Conservation (phyloP, 2,888 invertebrate species). For the Drosophila prolongata region DNA sequence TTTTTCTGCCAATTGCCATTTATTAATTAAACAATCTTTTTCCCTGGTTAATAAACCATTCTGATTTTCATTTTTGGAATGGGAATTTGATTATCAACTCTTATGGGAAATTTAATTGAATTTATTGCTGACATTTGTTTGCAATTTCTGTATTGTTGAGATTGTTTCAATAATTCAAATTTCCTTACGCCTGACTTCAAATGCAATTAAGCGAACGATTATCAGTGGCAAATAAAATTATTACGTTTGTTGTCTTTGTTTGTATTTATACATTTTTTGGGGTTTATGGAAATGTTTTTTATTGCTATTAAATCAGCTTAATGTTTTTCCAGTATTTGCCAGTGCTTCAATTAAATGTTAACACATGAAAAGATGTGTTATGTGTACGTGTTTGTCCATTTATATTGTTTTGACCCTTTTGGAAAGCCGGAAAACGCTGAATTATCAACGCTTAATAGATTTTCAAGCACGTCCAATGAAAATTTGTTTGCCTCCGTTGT, state of each 20-base stretch:
- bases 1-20: conserved; percentile 5
- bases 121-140: conserved; percentile 54
- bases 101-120: conserved; percentile 53
- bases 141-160: conserved; percentile 19
- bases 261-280: neutral
- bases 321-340: conserved; percentile 22
- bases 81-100: conserved; percentile 38
- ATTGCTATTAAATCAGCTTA: conserved; percentile 35
- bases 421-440: conserved; percentile 50
- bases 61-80: conserved; percentile 12
- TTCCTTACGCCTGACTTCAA: conserved; percentile 41
- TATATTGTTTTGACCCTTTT: conserved; percentile 31
- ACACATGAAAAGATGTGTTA: conserved; percentile 22
- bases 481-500: conserved; percentile 48
- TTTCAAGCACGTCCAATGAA: conserved; percentile 69
- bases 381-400: conserved; percentile 27
- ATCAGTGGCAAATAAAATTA: conserved; percentile 11
- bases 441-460: conserved; percentile 72
- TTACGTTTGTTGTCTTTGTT: neutral
- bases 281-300: conserved; percentile 12
- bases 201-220: conserved; percentile 43
- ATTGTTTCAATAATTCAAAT: conserved; percentile 35
- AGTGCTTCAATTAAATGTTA: conserved; percentile 43
- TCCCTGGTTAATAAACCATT: conserved; percentile 24
- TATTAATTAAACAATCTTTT: conserved; percentile 38